Evolutionary conservation across 1,140 invertebrate genomes (phyloP).

Genomic region (Anoplophora glabripennis): DNA sequence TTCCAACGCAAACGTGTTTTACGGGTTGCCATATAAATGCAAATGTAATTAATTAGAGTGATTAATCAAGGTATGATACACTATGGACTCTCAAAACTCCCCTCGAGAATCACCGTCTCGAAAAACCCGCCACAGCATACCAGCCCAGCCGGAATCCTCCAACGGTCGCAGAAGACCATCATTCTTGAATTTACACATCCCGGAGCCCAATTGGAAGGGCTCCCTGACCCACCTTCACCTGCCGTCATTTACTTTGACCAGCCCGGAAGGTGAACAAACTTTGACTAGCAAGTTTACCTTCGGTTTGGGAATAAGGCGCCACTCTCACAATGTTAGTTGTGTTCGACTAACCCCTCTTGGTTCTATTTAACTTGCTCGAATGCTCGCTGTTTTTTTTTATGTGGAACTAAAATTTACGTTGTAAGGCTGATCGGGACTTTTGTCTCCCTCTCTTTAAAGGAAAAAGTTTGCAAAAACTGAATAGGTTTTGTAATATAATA

Average conservation of each 20-base stretch:
- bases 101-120: not conserved
- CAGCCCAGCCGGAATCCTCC: constrained; percentile 17
- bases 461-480: too few species aligned
- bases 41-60: too few species aligned
- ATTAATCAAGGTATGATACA: not conserved
- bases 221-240: constrained; percentile 52
- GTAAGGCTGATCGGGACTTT: too few species aligned
- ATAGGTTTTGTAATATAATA: too few species aligned
- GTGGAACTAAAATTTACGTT: too few species aligned
- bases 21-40: too few species aligned
- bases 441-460: too few species aligned
- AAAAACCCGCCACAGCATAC: constrained; percentile 36
- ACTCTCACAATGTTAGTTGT: constrained; percentile 56
- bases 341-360: constrained; percentile 3
- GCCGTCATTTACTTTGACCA: constrained; percentile 53
- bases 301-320: constrained; percentile 51
- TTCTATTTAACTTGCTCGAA: too few species aligned
- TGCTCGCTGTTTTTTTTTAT: too few species aligned
- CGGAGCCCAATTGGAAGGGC: constrained; percentile 42
- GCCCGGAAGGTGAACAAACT: constrained; percentile 47
- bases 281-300: constrained; percentile 54
- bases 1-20: too few species aligned
- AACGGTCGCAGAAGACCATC: constrained; percentile 40
- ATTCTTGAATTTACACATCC: constrained; percentile 52
- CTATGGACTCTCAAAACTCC: not conserved